Evolutionary conservation across 30 jellyfish, hydroid and myxozoan species (phyloP).

Genomic region (Calvadosia cruxmelitensis): DNA sequence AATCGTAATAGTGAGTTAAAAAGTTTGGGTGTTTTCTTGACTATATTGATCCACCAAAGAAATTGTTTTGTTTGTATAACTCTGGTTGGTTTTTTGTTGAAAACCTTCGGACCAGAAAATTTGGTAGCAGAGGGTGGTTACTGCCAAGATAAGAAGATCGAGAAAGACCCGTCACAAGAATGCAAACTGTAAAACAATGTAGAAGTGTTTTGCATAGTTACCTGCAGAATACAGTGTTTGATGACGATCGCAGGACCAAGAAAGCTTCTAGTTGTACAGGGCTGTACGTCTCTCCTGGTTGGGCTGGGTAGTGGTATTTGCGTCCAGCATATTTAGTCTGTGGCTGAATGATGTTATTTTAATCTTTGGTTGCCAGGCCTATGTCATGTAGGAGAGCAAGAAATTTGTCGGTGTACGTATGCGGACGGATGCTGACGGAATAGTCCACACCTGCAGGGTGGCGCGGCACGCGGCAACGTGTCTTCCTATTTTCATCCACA

Average conservation of each 20-base stretch:
- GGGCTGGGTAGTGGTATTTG: slow-evolving; percentile 1
- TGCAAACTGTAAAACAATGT: no score
- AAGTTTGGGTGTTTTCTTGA: no score
- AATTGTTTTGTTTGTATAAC: no score
- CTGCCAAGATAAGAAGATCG: no score
- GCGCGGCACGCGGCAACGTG: not conserved
- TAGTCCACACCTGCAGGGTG: not conserved
- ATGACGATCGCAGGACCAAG: not conserved
- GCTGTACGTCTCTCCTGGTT: not conserved
- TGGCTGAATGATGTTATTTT: not conserved
- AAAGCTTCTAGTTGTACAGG: not conserved
- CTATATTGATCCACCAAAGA: no score
- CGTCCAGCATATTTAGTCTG: not conserved
- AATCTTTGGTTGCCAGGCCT: not conserved
- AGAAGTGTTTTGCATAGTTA: no score
- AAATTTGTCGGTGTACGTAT: not conserved
- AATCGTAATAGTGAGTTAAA: no score
- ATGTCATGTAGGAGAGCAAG: not conserved
- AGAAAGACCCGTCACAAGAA: no score
- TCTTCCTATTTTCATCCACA: not conserved
- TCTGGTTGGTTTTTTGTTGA: no score
- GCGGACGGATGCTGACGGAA: not conserved
- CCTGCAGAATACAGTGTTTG: no score
- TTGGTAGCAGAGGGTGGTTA: no score
- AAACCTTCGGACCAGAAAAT: no score